Conservation (phyloP, 2,113 vertebrate species). For the Scomber colias region DNA sequence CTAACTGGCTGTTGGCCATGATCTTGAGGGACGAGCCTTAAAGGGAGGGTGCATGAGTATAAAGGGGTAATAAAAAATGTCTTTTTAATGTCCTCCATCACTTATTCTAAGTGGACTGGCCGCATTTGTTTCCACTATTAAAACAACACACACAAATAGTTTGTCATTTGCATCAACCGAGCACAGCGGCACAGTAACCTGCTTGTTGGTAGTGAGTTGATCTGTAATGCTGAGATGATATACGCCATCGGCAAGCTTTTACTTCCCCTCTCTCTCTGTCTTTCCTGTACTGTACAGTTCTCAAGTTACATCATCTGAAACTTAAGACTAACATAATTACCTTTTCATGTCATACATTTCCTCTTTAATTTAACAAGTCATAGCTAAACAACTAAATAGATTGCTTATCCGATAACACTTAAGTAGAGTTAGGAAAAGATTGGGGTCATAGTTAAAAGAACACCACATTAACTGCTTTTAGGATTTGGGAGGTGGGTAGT, state of each 20-base stretch:
- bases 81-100: no score
- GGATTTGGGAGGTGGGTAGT: no score
- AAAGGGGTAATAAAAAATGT: no score
- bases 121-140: constrained; percentile 28
- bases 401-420: no score
- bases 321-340: neutral
- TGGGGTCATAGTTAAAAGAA: no score
- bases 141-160: constrained; percentile 24
- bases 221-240: constrained; percentile 44
- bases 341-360: neutral
- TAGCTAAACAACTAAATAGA: neutral
- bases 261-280: constrained; percentile 1
- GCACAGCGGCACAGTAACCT: constrained; percentile 35
- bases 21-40: no score
- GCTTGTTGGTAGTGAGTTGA: constrained; percentile 45
- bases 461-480: no score
- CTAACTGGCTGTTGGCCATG: no score
- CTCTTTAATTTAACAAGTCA: neutral
- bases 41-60: no score
- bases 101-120: no score
- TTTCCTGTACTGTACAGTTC: neutral
- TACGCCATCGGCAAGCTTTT: constrained; percentile 28
- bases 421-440: no score
- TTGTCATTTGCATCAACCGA: neutral
- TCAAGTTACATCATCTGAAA: neutral